phyloP scores from a whole-genome alignment of 1,140 invertebrate species.

The Pseudomyrmex concolor region DNA sequence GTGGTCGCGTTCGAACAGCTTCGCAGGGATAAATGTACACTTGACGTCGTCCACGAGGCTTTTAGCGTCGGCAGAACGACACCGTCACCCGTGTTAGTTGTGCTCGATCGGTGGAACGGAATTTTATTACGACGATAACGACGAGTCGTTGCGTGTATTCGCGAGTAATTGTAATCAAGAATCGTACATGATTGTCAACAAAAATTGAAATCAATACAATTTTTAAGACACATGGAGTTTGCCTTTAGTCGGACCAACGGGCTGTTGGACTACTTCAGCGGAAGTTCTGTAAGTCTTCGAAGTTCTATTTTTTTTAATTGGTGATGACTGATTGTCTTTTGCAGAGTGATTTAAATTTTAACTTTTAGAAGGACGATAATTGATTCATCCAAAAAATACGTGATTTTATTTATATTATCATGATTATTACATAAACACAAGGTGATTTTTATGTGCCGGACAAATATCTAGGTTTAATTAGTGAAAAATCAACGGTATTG shows the following conservation, averaged over 20 bases:
- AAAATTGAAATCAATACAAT: neutral
- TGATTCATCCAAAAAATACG: too few relatives aligned
- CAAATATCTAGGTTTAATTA: neutral
- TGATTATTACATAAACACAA: neutral
- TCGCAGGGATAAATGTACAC: constrained; percentile 74
- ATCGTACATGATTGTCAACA: constrained; percentile 9
- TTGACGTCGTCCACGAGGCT: constrained; percentile 69
- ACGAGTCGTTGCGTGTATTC: constrained; percentile 16
- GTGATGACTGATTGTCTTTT: neutral
- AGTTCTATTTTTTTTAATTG: too few relatives aligned
- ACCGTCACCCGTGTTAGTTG: constrained; percentile 59
- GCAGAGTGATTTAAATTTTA: constrained; percentile 22
- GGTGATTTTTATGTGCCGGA: neutral
- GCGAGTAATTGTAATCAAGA: constrained; percentile 1
- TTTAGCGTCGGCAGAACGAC: constrained; percentile 70
- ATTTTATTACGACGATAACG: constrained; percentile 39
- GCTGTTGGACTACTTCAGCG: neutral
- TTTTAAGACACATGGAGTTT: constrained; percentile 26
- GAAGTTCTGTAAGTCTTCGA: constrained; percentile 57
- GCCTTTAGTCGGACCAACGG: neutral
- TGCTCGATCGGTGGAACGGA: constrained; percentile 57
- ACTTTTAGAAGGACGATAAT: neutral
- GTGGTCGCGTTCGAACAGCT: constrained; percentile 70
- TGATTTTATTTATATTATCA: neutral
- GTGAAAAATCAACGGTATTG: neutral